phyloP scores from a whole-genome alignment of 2,888 invertebrate species.

The Margaritifera margaritifera region DNA sequence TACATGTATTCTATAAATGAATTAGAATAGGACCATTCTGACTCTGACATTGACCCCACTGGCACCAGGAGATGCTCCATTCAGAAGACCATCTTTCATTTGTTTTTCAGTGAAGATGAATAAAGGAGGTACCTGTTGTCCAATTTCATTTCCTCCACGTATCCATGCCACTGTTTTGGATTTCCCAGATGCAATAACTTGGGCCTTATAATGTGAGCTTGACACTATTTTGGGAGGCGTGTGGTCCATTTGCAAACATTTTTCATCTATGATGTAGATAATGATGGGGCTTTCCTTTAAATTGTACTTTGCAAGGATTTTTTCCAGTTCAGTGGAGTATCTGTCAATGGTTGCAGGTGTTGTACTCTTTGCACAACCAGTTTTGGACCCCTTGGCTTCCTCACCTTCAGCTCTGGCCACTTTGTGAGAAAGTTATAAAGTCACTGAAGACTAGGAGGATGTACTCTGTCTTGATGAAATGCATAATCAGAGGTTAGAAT shows the following conservation, averaged over 20 bases:
- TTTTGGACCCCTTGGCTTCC: conserved; percentile 15
- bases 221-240: conserved; percentile 23
- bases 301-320: conserved; percentile 19
- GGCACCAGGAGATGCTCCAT: conserved; percentile 22
- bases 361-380: conserved; percentile 15
- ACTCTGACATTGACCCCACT: conserved; percentile 12
- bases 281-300: conserved; percentile 19
- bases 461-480: neutral
- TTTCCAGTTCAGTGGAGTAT: conserved; percentile 21
- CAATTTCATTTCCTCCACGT: conserved; percentile 18
- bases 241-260: conserved; percentile 19
- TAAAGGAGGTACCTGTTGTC: conserved; percentile 14
- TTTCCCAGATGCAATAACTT: conserved; percentile 20
- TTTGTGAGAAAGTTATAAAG: conserved; percentile 6
- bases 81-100: conserved; percentile 12
- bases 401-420: conserved; percentile 16
- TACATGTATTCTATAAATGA: conserved; percentile 20
- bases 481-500: conserved; percentile 23
- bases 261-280: conserved; percentile 30
- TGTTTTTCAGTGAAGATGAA: conserved; percentile 20
- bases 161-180: conserved; percentile 14
- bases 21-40: conserved; percentile 24
- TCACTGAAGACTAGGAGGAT: conserved; percentile 7
- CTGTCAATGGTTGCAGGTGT: conserved; percentile 8
- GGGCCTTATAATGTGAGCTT: conserved; percentile 8